A percentile compares a stretch with the other conserved stretches of the same genome.
Evolutionary conservation across 2,888 invertebrate genomes (phyloP).

Genomic region (Tachina fera): DNA sequence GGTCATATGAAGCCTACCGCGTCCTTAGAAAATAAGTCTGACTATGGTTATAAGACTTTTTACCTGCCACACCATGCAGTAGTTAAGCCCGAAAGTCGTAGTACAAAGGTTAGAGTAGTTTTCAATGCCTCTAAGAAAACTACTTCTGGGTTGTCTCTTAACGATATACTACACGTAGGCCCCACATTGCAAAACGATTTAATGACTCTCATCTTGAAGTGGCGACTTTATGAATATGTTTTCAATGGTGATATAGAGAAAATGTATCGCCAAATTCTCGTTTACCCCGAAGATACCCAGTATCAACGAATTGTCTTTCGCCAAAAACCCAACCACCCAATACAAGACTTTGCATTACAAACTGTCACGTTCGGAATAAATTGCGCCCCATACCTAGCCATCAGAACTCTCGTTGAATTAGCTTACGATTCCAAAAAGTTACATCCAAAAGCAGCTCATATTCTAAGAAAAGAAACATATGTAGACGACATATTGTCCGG

Average conservation of each 20-base stretch:
- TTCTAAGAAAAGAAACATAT: background rate
- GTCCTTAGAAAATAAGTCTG: background rate
- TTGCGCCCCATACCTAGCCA: background rate
- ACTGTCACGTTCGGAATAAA: background rate
- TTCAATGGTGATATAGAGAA: constrained; percentile 27
- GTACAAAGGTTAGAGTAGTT: too few species aligned
- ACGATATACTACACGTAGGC: background rate
- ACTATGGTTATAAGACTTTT: too few species aligned
- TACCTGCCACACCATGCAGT: too few species aligned
- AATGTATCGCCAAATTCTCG: constrained; percentile 36
- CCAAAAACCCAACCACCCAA: background rate
- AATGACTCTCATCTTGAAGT: background rate
- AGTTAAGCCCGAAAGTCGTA: too few species aligned
- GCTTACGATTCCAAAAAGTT: constrained; percentile 11
- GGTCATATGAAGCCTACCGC: background rate
- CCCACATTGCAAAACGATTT: background rate
- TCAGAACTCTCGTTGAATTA: background rate
- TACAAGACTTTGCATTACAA: constrained; percentile 15
- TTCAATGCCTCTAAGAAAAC: background rate
- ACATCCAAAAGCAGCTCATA: background rate
- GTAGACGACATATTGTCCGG: background rate
- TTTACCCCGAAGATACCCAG: background rate
- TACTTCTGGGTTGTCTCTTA: background rate
- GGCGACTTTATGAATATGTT: constrained; percentile 3
- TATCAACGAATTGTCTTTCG: constrained; percentile 33